Conservation (phyloP, 2,888 invertebrate genomes). For the Coleophora deauratella region DNA sequence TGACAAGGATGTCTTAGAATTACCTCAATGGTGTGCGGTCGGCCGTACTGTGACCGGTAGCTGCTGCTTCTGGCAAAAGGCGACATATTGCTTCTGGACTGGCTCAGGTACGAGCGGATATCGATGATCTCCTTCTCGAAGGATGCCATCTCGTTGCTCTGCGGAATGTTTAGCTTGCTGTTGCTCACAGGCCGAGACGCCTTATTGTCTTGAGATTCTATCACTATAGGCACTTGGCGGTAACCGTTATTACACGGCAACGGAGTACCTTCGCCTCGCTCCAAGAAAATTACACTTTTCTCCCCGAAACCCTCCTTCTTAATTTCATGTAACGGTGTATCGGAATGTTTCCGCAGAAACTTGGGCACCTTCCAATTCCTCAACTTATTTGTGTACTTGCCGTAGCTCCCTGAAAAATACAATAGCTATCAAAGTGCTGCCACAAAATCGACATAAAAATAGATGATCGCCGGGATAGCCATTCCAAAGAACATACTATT, state of each 20-base stretch:
- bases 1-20: constrained; percentile 15
- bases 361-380: constrained; percentile 81
- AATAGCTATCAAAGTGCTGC: not conserved
- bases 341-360: constrained; percentile 77
- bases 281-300: constrained; percentile 48
- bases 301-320: constrained; percentile 58
- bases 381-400: constrained; percentile 72
- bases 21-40: constrained; percentile 71
- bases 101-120: constrained; percentile 81
- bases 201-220: constrained; percentile 69
- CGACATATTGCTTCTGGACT: constrained; percentile 81
- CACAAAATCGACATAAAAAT: constrained; percentile 9
- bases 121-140: constrained; percentile 79
- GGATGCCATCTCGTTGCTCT: constrained; percentile 60
- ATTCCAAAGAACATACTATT: constrained; percentile 7
- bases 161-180: constrained; percentile 62
- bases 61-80: constrained; percentile 81
- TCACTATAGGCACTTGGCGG: constrained; percentile 79
- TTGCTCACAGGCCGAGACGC: constrained; percentile 33
- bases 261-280: constrained; percentile 40
- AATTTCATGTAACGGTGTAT: constrained; percentile 62
- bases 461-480: constrained; percentile 4
- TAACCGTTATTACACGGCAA: constrained; percentile 66
- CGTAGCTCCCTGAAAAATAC: constrained; percentile 70
- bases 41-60: constrained; percentile 80